Base-by-base conservation (phyloP, 1,140 invertebrate genomes). In the Drosophila funebris region DNA sequence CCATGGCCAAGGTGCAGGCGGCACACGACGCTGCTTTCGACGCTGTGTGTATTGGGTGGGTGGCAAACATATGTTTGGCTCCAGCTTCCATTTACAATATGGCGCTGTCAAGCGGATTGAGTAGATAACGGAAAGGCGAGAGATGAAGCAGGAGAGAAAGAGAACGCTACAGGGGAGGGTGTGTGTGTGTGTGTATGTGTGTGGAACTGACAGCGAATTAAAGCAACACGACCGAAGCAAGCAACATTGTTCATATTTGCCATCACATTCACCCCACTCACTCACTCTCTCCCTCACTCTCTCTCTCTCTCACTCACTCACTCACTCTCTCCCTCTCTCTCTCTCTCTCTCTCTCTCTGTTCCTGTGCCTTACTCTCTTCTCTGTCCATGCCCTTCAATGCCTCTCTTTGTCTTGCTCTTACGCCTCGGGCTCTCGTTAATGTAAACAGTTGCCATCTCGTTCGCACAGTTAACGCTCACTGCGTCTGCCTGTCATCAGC, bases 1-100 rank as follows among this genome's bases (percentile, higher is more conserved):
- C 27, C 54, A 57, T 29, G 24, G 24, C 57, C 57, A 60, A 44
- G 57, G 41, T 46, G 33, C 41, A 9, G 33, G 18, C 22, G 4
- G 52, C 14, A 20, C 20, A 36, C 18, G 8, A n/a, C n/a, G 20
- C 31, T 31, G 27, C 13, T 29, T 27, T 73, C n/a, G 20, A 22
- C 16, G 27, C 13, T 29, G 33, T 73, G 41, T 73, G 61, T 62
- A 53, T 70, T 27, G 46, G 24, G 46, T 29, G 46, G 44, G 18
- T 62, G 44, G 18, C 77, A 85, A 84, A 84, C 81, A 84, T 84
- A 84, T 84, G 81, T 84, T 84, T 73, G 77, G 54, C 41, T 63
- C 70, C 56, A 67, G 78, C 78, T 77, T 77, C 78, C 73, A 77
- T 76, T 77, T 73, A 66, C 81, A 84, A 84, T 84, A 84, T 84